These are phyloP conservation scores for Falcunculus frontatus DNA, from an alignment of 2,113 vertebrate species.

Conservation along the genomic window DNA sequence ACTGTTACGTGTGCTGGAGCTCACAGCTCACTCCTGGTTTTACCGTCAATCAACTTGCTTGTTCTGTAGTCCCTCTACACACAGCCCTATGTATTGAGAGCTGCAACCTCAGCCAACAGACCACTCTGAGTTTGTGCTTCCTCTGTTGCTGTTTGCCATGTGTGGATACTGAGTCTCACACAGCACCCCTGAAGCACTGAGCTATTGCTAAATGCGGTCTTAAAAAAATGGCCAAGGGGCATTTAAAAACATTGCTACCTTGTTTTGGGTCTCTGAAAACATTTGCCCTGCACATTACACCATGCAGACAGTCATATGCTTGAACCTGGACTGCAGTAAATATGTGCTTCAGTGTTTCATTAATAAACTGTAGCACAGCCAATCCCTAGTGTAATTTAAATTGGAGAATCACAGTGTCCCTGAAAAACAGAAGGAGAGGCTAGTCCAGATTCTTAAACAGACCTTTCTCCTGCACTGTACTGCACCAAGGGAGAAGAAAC, in stretches of 20 bases:
- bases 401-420: background rate
- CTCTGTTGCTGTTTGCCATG: background rate
- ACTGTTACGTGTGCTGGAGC: background rate
- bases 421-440: background rate
- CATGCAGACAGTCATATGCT: background rate
- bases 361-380: background rate
- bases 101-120: background rate
- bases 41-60: background rate
- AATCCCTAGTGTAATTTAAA: background rate
- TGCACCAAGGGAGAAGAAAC: background rate
- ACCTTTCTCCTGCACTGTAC: background rate
- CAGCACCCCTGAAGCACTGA: background rate
- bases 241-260: background rate
- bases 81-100: accelerated
- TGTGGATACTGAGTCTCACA: background rate
- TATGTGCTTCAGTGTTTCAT: background rate
- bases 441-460: background rate
- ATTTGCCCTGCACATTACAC: background rate
- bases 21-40: background rate
- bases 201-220: background rate
- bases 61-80: background rate
- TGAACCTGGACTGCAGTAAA: background rate
- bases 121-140: background rate
- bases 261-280: background rate
- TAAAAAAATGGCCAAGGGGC: background rate